These are phyloP conservation scores for Cebidichthys violaceus DNA, from an alignment of 2,113 vertebrate species.

Conservation along the genomic window DNA sequence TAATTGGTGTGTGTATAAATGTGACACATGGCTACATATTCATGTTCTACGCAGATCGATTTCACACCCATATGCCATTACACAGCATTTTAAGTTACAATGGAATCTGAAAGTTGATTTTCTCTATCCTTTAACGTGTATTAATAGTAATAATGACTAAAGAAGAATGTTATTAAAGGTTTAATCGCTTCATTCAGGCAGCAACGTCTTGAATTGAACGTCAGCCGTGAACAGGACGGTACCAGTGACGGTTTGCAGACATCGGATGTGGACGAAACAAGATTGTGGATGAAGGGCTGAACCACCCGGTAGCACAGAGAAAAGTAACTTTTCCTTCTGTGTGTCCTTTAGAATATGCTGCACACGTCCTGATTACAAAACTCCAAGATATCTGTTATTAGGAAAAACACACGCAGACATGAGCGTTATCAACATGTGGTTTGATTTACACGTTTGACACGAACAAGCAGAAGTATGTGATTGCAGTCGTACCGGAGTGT, in stretches of 20 bases:
- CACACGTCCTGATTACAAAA: conserved; percentile 85
- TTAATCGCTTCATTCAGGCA: not conserved
- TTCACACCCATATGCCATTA: not conserved
- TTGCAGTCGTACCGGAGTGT: conserved; percentile 81
- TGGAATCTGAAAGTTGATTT: not conserved
- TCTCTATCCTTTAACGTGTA: not conserved
- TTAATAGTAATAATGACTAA: not conserved
- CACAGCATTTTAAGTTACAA: not conserved
- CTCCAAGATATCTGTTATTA: conserved; percentile 80
- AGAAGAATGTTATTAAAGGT: not conserved
- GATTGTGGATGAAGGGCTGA: not conserved
- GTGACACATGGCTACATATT: not conserved
- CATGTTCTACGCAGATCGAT: not conserved
- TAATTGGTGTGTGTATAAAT: not conserved
- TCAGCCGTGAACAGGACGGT: not conserved
- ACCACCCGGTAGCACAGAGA: not conserved
- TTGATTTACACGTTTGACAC: not conserved
- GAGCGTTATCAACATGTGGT: not conserved
- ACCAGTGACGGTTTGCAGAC: conserved; percentile 15
- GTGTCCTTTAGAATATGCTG: conserved; percentile 76
- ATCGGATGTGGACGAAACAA: not conserved
- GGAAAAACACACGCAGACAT: conserved; percentile 22
- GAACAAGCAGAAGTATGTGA: not conserved
- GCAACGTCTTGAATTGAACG: conserved; percentile 6
- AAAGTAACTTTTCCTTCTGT: conserved; percentile 1